A percentile compares a stretch with the other conserved stretches of the same genome.
Evolutionary conservation across 2,113 vertebrate species (phyloP).

Genomic region (Engystomops pustulosus): DNA sequence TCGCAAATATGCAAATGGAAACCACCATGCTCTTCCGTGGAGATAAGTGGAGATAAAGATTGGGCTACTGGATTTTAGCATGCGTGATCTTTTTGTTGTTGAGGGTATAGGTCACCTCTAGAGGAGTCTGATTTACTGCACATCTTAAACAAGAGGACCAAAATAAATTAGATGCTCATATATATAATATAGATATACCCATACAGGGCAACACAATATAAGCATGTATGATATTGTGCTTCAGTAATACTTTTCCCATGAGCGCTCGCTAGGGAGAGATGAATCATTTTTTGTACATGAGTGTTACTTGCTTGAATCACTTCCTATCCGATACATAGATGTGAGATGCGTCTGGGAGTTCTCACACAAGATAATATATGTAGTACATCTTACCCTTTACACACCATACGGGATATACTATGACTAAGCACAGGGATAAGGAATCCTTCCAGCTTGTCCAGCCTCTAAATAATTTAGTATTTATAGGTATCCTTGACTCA

Average conservation of each 20-base stretch:
- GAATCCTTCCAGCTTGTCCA: neutral
- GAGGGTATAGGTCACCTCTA: no score
- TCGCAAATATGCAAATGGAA: no score
- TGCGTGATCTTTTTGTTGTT: no score
- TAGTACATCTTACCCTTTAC: neutral
- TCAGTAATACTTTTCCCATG: neutral
- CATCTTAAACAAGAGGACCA: no score
- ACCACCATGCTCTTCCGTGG: no score
- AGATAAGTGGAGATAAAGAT: no score
- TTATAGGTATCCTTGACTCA: neutral
- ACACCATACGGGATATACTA: neutral
- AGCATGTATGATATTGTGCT: neutral
- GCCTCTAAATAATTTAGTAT: neutral
- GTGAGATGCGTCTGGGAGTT: neutral
- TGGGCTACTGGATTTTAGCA: no score
- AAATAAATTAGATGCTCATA: no score
- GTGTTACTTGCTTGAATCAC: conserved; percentile 22
- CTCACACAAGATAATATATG: neutral
- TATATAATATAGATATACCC: no score
- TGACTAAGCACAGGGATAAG: neutral
- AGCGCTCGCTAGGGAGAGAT: neutral
- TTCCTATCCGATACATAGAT: neutral
- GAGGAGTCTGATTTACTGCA: no score
- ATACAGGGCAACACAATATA: no score
- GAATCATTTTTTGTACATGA: neutral